Evolutionary conservation across 2,113 vertebrate genomes (phyloP), one percentile per base, ranked within the genome.

Genomic region (Oreotrochilus melanogaster): DNA sequence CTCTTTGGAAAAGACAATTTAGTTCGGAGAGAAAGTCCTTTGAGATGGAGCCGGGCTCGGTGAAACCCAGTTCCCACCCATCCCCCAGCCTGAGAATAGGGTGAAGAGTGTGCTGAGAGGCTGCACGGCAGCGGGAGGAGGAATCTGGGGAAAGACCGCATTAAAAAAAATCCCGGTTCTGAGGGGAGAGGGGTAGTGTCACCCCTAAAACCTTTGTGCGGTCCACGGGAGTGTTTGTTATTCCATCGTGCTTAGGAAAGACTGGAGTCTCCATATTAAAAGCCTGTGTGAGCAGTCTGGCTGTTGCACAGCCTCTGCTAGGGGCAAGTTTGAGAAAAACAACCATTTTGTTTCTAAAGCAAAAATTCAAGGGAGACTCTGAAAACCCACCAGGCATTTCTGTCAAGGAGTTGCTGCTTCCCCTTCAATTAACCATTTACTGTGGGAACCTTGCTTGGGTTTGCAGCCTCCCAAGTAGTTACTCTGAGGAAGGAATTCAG

Each of bases 1-100:
- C 62, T 89, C 14, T 23, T 30, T 8, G 47, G 73, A 64, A 94
- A 82, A 51, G 45, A 27, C 5, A 0, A 6, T 33, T 47, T 4
- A 28, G 45, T 37, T 76, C 9, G 64, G 35, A 71, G 83, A 8
- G 57, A 88, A 93, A 84, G 75, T 86, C 64, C 88, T 85, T 95
- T 71, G 3, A 69, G 91, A 81, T 86, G 83, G 95, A 94, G 89
- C 72, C 70, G 72, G 39, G 96, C 92, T 94, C 90, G 70, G 92
- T 50, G 56, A 75, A 94, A 91, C 91, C 51, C 76, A 2, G 71
- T 96, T 97, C 89, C 94, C 96, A 97, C 95, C 79, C 92, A 89
- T 94, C 87, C 91, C 95, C 95, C 92, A 92, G 62, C 91, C 93
- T 90, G 89, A 78, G 88, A 93, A 86, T 11, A 56, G 78, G 64